Percentiles rank a stretch among this genome's conserved stretches.
Conservation (phyloP, 2,888 invertebrate species). For the Phalera bucephala region DNA sequence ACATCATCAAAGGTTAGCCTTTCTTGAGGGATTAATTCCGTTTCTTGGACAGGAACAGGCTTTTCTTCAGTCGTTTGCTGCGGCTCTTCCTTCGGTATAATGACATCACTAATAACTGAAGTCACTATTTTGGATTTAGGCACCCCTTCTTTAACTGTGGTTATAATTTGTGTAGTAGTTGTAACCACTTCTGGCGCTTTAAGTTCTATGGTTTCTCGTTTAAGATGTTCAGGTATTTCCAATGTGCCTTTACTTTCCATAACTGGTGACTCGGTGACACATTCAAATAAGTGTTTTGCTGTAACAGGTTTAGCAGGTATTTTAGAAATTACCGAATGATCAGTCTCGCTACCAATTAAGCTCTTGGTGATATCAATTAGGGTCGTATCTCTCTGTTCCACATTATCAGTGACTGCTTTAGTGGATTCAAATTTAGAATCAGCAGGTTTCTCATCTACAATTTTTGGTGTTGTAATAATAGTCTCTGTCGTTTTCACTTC, state of each 20-base stretch:
- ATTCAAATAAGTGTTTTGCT: too few species aligned
- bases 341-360: conserved; percentile 45
- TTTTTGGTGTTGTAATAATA: conserved; percentile 1
- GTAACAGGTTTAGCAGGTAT: conserved; percentile 14
- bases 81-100: conserved; percentile 1
- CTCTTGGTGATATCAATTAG: conserved; percentile 37
- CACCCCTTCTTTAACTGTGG: not conserved
- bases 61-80: too few species aligned
- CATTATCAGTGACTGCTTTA: not conserved
- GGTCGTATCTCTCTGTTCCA: conserved; percentile 21
- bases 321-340: conserved; percentile 33
- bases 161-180: not conserved
- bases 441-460: not conserved
- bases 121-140: conserved; percentile 19
- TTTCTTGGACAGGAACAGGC: not conserved
- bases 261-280: too few species aligned
- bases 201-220: not conserved
- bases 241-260: not conserved
- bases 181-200: not conserved
- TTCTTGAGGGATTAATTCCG: not conserved
- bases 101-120: not conserved
- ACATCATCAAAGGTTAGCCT: not conserved
- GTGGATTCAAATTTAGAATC: not conserved
- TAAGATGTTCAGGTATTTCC: not conserved
- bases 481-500: conserved; percentile 20